Conservation (phyloP, 2,888 invertebrate species). For the Cheilosia pagana region DNA sequence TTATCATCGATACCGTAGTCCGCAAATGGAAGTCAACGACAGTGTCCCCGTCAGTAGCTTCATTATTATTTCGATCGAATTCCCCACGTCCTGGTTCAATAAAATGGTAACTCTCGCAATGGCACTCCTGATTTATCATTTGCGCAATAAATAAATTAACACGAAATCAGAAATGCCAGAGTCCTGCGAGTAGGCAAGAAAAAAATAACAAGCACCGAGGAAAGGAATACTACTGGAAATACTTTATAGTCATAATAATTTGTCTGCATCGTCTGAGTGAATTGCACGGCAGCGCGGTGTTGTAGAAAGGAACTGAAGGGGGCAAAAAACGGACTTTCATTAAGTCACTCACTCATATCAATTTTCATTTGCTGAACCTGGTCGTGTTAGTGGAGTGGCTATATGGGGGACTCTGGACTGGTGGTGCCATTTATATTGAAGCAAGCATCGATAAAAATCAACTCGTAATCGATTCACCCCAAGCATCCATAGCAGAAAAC, state of each 20-base stretch:
- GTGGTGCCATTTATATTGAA: too few species aligned
- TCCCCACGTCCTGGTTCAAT: background rate
- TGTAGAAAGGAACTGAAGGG: conserved; percentile 15
- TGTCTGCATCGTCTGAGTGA: conserved; percentile 34
- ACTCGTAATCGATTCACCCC: conserved; percentile 47
- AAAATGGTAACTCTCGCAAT: background rate
- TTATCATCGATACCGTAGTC: conserved; percentile 30
- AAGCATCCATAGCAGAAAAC: background rate
- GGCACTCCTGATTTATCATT: conserved; percentile 79
- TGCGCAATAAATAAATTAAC: conserved; percentile 77
- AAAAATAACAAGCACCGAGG: conserved; percentile 25
- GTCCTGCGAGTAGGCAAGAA: conserved; percentile 12
- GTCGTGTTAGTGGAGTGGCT: background rate
- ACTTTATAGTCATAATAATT: conserved; percentile 41
- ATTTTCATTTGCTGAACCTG: conserved; percentile 41
- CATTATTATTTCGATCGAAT: conserved; percentile 54
- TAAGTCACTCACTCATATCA: conserved; percentile 63
- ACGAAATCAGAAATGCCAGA: conserved; percentile 54
- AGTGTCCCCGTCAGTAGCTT: conserved; percentile 53
- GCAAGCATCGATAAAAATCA: conserved; percentile 50
- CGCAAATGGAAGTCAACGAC: conserved; percentile 20
- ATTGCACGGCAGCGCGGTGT: conserved; percentile 7
- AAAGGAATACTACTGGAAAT: conserved; percentile 35
- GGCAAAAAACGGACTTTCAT: conserved; percentile 46
- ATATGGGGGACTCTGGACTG: background rate